Conservation (phyloP, 92 coral and sea anemone genomes). For the Umimayanthus chanpuru region DNA sequence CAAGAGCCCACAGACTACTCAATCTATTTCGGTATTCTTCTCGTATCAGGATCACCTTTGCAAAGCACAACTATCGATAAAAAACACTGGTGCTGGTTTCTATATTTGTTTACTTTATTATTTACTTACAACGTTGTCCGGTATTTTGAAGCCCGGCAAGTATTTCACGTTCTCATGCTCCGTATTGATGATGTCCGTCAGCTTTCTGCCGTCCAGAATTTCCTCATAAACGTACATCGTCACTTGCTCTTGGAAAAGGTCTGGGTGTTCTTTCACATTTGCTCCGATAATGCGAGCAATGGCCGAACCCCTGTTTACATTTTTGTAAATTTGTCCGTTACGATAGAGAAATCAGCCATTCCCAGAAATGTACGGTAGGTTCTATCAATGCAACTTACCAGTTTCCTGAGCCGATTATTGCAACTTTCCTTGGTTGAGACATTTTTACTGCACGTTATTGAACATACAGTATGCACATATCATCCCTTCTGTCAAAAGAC, state of each 20-base stretch:
- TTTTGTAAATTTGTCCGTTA: background rate
- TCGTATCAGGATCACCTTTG: too few relatives aligned
- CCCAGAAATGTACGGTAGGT: background rate
- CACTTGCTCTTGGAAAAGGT: constrained; percentile 77
- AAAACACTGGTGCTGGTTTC: too few relatives aligned
- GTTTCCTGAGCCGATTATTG: constrained; percentile 97
- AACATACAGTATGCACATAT: background rate
- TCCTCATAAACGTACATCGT: constrained; percentile 96
- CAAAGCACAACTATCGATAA: too few relatives aligned
- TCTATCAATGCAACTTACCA: constrained; percentile 65
- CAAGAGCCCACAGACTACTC: background rate
- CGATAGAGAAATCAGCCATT: background rate
- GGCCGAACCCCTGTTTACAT: constrained; percentile 89
- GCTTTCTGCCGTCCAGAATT: constrained; percentile 81
- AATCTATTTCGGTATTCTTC: too few relatives aligned
- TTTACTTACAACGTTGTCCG: constrained; percentile 79
- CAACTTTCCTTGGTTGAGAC: constrained; percentile 65
- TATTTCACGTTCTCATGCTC: constrained; percentile 93
- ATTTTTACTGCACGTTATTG: background rate
- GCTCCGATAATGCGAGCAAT: constrained; percentile 92
- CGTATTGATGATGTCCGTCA: constrained; percentile 90
- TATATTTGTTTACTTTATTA: too few relatives aligned
- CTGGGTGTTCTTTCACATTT: constrained; percentile 81
- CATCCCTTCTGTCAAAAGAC: background rate
- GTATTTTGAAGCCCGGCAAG: constrained; percentile 85